Percentiles rank a stretch among this genome's conserved stretches.
Evolutionary conservation across 2,797 vertebrate genomes (phyloP).

Genomic region (Helostoma temminkii): DNA sequence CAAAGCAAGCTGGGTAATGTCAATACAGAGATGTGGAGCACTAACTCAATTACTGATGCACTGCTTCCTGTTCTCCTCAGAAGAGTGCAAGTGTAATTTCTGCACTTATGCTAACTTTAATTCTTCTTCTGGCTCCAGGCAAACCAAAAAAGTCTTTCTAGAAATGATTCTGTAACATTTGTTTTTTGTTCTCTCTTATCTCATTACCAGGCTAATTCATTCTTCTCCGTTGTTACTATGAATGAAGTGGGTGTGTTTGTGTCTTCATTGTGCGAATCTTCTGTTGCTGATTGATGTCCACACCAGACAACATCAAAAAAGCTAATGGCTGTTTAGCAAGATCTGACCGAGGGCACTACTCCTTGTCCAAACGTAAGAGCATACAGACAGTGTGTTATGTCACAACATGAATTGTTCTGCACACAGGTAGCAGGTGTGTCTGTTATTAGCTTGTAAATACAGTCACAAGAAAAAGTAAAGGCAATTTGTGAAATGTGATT

Average conservation of each 20-base stretch:
- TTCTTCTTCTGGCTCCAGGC: constrained; percentile 4
- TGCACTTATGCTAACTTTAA: constrained; percentile 20
- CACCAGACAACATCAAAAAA: constrained; percentile 35
- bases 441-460: background rate
- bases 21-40: constrained; percentile 34
- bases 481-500: too few species aligned
- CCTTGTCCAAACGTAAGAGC: constrained; percentile 65
- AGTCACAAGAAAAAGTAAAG: too few species aligned
- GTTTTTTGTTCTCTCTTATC: constrained; percentile 16
- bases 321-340: constrained; percentile 62
- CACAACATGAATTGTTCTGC: constrained; percentile 7
- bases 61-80: constrained; percentile 56
- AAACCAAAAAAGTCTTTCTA: constrained; percentile 14
- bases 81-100: constrained; percentile 10
- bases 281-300: constrained; percentile 43
- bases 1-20: constrained; percentile 39
- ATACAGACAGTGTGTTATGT: background rate
- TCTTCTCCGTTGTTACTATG: constrained; percentile 35
- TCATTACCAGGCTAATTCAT: constrained; percentile 39
- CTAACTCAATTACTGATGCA: constrained; percentile 54
- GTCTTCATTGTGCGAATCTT: constrained; percentile 33
- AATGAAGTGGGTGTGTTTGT: constrained; percentile 36
- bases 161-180: constrained; percentile 29
- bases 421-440: background rate
- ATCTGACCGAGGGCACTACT: constrained; percentile 48